Conservation (phyloP, 2,888 invertebrate genomes). For the Apamea crenata region DNA sequence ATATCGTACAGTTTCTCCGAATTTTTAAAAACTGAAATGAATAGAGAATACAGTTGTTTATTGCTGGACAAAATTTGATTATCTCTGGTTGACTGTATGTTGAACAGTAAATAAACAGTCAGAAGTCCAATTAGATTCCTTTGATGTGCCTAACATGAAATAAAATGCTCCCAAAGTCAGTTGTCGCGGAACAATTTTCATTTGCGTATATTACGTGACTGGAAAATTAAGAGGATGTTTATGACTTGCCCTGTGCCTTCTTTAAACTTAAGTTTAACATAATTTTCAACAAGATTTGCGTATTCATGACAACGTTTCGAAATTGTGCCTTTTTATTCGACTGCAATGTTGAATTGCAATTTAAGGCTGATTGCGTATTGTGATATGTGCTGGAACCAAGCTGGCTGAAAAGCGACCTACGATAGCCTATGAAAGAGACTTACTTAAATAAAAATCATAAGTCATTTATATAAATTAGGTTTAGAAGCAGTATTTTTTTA, state of each 20-base stretch:
- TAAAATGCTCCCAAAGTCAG: slow-evolving; percentile 83
- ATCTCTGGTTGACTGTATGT: slow-evolving; percentile 43
- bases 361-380: slow-evolving; percentile 39
- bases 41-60: slow-evolving; percentile 22
- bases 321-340: slow-evolving; percentile 62
- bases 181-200: slow-evolving; percentile 88
- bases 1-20: neutral
- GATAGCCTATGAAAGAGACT: neutral
- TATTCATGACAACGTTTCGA: slow-evolving; percentile 71
- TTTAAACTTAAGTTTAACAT: slow-evolving; percentile 79
- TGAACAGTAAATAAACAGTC: slow-evolving; percentile 59
- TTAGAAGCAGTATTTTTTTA: neutral
- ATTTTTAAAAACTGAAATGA: slow-evolving; percentile 13
- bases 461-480: neutral
- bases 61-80: slow-evolving; percentile 37
- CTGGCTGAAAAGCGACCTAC: neutral
- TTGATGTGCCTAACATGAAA: slow-evolving; percentile 81
- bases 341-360: neutral
- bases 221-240: slow-evolving; percentile 80
- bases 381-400: neutral
- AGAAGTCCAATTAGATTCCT: slow-evolving; percentile 73
- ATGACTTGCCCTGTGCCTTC: slow-evolving; percentile 65
- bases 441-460: neutral
- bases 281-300: slow-evolving; percentile 75
- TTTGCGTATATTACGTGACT: slow-evolving; percentile 86